Evolutionary conservation across 1,140 invertebrate genomes (phyloP).

Genomic region (Lamellibrachia luymesi): DNA sequence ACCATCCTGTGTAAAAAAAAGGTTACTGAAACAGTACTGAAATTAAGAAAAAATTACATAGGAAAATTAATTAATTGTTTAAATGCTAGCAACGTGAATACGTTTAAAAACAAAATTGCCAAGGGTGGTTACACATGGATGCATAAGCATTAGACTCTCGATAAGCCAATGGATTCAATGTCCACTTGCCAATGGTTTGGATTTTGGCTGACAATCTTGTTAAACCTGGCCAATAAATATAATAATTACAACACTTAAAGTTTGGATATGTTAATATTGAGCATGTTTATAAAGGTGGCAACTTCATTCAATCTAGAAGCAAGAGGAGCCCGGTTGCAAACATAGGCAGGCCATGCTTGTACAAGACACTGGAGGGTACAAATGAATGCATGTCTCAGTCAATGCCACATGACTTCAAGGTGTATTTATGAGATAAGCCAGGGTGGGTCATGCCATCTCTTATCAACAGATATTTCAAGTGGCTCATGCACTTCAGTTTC

Average conservation of each 20-base stretch:
- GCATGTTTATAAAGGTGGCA: not conserved
- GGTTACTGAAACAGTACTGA: not conserved
- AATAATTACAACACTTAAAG: not conserved
- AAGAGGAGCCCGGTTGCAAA: not conserved
- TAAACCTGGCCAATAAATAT: too few relatives aligned
- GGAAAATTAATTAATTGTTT: not conserved
- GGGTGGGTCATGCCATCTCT: too few relatives aligned
- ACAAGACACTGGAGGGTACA: not conserved
- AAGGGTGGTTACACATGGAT: not conserved
- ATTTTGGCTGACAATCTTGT: too few relatives aligned
- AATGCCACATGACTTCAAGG: not conserved
- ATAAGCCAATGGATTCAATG: too few relatives aligned
- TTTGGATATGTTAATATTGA: not conserved
- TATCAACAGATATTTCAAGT: too few relatives aligned
- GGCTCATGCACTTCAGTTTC: too few relatives aligned
- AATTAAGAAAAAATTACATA: not conserved
- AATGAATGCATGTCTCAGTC: not conserved
- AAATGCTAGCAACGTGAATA: not conserved
- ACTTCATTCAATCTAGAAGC: not conserved
- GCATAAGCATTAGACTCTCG: too few relatives aligned
- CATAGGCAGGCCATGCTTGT: not conserved
- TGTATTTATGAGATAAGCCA: not conserved
- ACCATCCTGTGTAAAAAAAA: too few relatives aligned
- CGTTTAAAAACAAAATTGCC: not conserved
- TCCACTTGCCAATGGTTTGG: too few relatives aligned